Conservation (phyloP, 2,113 vertebrate species). For the Scatophagus argus region DNA sequence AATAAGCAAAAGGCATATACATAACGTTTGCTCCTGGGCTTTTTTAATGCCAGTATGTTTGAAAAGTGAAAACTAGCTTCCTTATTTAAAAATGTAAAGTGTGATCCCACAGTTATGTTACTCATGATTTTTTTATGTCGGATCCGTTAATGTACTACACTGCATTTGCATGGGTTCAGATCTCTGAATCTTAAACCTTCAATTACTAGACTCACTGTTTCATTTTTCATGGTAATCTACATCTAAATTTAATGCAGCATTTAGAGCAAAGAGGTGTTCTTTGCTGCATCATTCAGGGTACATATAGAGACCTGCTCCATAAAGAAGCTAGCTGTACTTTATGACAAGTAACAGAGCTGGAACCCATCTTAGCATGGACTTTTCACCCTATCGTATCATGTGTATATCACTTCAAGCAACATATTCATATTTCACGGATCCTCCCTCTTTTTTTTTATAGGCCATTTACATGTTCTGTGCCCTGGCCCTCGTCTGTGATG, state of each 20-base stretch:
- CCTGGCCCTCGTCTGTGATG: slow-evolving; percentile 94
- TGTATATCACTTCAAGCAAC: not conserved
- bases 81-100: slow-evolving; percentile 41
- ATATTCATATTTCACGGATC: not conserved
- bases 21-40: accelerated
- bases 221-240: slow-evolving; percentile 25
- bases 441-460: slow-evolving; percentile 74
- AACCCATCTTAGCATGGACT: not conserved
- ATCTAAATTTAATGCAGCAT: slow-evolving; percentile 28
- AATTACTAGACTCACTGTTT: slow-evolving; percentile 9
- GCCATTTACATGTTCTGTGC: slow-evolving; percentile 97
- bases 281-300: not conserved
- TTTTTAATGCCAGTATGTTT: slow-evolving; percentile 7
- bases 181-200: slow-evolving; percentile 16
- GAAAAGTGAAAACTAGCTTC: slow-evolving; percentile 17
- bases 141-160: slow-evolving; percentile 22
- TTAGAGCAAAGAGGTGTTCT: not conserved
- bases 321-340: not conserved
- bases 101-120: slow-evolving; percentile 1
- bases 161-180: slow-evolving; percentile 23
- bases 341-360: not conserved
- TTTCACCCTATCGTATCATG: not conserved
- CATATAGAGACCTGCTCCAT: not conserved
- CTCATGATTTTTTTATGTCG: slow-evolving; percentile 27
- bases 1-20: not conserved